Conservation (phyloP, 2,113 vertebrate genomes). For the Arothron firmamentum region DNA sequence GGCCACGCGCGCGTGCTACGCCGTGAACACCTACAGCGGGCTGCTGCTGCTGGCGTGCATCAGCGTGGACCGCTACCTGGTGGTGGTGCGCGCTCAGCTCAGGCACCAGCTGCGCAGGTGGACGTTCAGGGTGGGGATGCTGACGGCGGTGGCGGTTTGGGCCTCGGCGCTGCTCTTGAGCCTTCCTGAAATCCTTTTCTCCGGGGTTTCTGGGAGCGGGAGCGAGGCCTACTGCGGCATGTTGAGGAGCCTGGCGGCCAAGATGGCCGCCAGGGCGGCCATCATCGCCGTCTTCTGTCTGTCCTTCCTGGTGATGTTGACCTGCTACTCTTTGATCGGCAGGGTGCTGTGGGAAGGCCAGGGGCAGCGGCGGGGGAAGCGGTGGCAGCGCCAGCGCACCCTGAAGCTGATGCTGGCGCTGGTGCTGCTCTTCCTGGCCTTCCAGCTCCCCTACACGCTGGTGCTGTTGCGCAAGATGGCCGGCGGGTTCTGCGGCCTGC, state of each 20-base stretch:
- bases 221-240: constrained; percentile 65
- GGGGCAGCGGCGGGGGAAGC: constrained; percentile 48
- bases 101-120: constrained; percentile 59
- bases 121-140: constrained; percentile 53
- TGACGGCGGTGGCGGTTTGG: constrained; percentile 68
- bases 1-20: constrained; percentile 72
- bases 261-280: constrained; percentile 64
- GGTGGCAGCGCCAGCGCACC: constrained; percentile 76
- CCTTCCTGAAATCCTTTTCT: constrained; percentile 79
- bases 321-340: constrained; percentile 79
- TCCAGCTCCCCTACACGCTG: constrained; percentile 88
- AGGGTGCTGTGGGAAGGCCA: constrained; percentile 74
- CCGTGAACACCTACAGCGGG: constrained; percentile 86
- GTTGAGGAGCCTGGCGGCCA: constrained; percentile 54
- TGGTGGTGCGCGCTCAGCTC: constrained; percentile 73
- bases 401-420: constrained; percentile 84
- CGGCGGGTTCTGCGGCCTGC: constrained; percentile 67
- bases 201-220: constrained; percentile 44
- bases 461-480: constrained; percentile 78
- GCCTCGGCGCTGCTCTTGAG: constrained; percentile 77
- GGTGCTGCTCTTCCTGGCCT: constrained; percentile 81
- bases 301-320: constrained; percentile 81
- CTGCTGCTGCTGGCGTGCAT: constrained; percentile 89
- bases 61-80: constrained; percentile 87
- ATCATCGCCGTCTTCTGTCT: constrained; percentile 81